Percentiles rank a stretch among this genome's conserved stretches.
phyloP scores from a whole-genome alignment of 2,888 invertebrate genomes.

The Dasypolia templi region DNA sequence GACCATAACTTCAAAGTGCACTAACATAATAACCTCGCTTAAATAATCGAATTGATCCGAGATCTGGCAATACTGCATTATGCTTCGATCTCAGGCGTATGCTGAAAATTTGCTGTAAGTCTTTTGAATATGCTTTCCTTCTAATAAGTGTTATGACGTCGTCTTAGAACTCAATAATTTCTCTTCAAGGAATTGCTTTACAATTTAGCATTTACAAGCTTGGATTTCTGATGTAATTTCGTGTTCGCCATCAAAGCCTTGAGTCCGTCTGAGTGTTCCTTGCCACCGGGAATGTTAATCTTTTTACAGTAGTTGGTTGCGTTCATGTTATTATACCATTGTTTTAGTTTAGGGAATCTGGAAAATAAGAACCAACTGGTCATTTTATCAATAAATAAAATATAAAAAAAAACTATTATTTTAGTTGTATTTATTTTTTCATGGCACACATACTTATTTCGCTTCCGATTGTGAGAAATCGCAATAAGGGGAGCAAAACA shows the following conservation, averaged over 20 bases:
- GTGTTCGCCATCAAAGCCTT: conserved; percentile 77
- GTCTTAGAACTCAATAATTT: not conserved
- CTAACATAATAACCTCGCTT: conserved; percentile 5
- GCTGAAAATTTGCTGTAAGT: too few species aligned
- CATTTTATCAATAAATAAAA: not conserved
- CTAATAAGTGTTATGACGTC: too few species aligned
- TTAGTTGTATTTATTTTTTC: not conserved
- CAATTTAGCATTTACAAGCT: conserved; percentile 64
- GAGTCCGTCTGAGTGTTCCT: conserved; percentile 74
- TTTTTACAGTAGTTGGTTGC: conserved; percentile 76
- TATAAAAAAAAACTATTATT: too few species aligned
- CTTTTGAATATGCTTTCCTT: not conserved
- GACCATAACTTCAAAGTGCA: conserved; percentile 21
- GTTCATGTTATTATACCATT: conserved; percentile 81
- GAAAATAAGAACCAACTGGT: not conserved
- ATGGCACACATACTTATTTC: not conserved
- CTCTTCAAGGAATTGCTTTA: conserved; percentile 19
- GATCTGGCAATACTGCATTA: not conserved
- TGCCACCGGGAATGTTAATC: conserved; percentile 78
- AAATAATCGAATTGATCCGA: not conserved
- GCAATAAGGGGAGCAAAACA: not conserved
- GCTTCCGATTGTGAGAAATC: not conserved
- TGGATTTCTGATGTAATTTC: conserved; percentile 72
- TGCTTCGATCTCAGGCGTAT: not conserved
- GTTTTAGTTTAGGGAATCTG: conserved; percentile 82